Evolutionary conservation across 2,888 invertebrate genomes (phyloP), one percentile per base, ranked within the genome.

Genomic region (Tribolium freemani): DNA sequence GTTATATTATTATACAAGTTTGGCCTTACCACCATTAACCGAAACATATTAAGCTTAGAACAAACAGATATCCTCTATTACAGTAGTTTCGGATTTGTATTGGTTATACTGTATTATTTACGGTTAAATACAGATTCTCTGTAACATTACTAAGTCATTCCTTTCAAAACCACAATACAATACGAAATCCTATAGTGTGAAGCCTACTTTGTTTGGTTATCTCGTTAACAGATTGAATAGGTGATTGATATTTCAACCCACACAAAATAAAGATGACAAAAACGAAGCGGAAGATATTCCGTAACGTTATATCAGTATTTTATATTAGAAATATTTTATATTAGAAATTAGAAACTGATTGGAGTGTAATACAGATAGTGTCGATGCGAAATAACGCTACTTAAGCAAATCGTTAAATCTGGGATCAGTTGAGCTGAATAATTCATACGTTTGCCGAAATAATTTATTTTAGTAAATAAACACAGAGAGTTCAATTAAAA

Each of bases 61-160:
- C 57, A 67, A 67, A 67, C 67, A 67, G 56, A 67, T 67, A 56
- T 44, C 67, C 67, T 66, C 57, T 21, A 67, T 45, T 48, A 48
- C 56, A 30, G 38, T 38, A 54, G 46, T 67, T 67, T 67, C 13
- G 67, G 57, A 57, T 57, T 67, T 70, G 60, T 67, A 67, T 67
- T 57, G 57, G 57, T 57, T 56, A 26, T 26, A 11, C 57, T 67
- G 46, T 46, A 67, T 67, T 67, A 66, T 66, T 67, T 67, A 67
- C 67, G 30, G 66, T 51, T 67, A 67, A 67, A 67, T 67, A 67
- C 57, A 57, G 67, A 67, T 50, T 30, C 67, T 67, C 67, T 48
- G 48, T 57, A 48, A 67, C 69, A 51, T 58, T 51, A 51, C 30
- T 26, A 26, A 48, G 66, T 66, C 44, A 66, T 66, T 66, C 66